Conservation (phyloP, 2,797 vertebrate genomes). For the Otolemur crassicaudatus region DNA sequence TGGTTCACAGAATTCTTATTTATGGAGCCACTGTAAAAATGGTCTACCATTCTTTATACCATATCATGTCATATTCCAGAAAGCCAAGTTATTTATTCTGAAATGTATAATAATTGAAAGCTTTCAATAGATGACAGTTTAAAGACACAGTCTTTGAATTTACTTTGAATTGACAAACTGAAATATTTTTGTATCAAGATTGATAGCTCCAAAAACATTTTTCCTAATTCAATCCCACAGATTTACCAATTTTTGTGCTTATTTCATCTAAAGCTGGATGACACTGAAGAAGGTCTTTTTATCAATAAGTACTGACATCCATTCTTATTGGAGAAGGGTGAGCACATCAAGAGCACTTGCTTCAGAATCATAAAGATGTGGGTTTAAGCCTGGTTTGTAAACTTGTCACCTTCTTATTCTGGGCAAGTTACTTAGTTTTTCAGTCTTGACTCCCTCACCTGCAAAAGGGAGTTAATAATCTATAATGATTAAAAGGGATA, state of each 20-base stretch:
- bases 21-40: background rate
- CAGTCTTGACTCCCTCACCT: background rate
- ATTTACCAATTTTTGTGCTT: background rate
- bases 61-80: background rate
- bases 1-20: background rate
- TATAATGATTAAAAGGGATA: background rate
- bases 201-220: background rate
- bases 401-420: background rate
- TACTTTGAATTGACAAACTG: background rate
- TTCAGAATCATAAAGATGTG: background rate
- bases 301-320: background rate
- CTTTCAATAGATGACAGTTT: background rate
- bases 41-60: background rate
- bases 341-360: background rate
- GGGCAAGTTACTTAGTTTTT: background rate
- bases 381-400: background rate
- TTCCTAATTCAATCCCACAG: background rate
- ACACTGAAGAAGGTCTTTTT: background rate
- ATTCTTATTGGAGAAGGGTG: background rate
- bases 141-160: background rate
- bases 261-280: background rate
- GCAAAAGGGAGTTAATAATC: background rate
- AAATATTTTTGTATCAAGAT: background rate
- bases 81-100: slow-evolving; percentile 32
- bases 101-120: background rate